Evolutionary conservation across 2,888 invertebrate genomes (phyloP), one percentile per base, ranked within the genome.

Genomic region (Dyspetes luteomarginatus): DNA sequence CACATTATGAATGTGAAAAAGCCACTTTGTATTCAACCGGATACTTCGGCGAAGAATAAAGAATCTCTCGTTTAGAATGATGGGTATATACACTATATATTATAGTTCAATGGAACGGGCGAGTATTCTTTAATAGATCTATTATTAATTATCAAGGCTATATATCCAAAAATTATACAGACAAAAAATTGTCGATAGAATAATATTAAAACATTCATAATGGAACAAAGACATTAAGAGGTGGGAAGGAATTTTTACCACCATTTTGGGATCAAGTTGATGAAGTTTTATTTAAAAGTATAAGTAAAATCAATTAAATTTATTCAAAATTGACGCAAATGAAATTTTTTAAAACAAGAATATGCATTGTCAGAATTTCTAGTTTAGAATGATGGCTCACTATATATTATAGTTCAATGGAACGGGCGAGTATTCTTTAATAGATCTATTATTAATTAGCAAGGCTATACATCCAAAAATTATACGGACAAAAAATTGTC

Each of bases 1-100:
- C 26, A 68, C 64, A 64, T 43, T 15, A 48, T 19, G 55, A 45
- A 5, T n/a, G 41, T 60, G 41, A 55, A 68, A 50, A 68, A 30
- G 36, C 43, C 36, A n/a, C 15, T 56, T 73, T 17, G 64, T 50
- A 28, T 74, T 17, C 17, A 55, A 55, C 41, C 24, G 48, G 58
- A 67, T 50, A 41, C 19, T 48, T 1, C 48, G 12, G 17, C 12
- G 9, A 4, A 17, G 41, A 60, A 75, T 60, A 75, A 48, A 75
- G 41, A 52, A n/a, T n/a, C 7, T 30, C 15, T 36, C 67, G 28
- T 75, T 50, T 50, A 19, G 48, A n/a, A 67, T 41, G 12, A 55
- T 3, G 56, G 9, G 15, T 15, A 56, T n/a, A n/a, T n/a, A n/a
- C n/a, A 56, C 28, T 30, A 30, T 56, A n/a, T n/a, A n/a, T n/a